Evolutionary conservation across 2,797 vertebrate genomes (phyloP), one percentile per base, ranked within the genome.

Genomic region (Crenuchus spilurus): DNA sequence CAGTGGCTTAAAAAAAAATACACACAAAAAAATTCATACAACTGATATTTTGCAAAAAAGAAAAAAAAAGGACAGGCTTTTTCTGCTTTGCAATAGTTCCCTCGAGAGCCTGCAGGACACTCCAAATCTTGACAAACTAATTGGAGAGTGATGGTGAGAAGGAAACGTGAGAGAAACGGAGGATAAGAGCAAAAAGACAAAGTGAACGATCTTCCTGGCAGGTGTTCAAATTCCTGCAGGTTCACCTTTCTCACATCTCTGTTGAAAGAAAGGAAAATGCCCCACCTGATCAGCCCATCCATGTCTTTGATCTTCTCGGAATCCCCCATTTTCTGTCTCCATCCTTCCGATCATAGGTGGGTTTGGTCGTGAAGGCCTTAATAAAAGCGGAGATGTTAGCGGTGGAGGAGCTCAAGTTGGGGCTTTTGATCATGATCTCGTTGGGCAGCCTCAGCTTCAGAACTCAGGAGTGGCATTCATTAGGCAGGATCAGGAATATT

Each of bases 61-160:
- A 31, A 58, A 11, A 20, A 22, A 60, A 69, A 79, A 71, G 54
- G n/a, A 31, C 61, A 11, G 24, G 9, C 39, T 69, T 46, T 48
- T 16, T 20, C 6, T 28, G 37, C 35, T 44, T 55, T 58, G 30
- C 51, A 31, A 41, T 30, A 18, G 33, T 35, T 68, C 49, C 63
- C 67, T n/a, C 24, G 51, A 64, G 22, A 66, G 67, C 24, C 44
- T 31, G 41, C 55, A 16, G 67, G 57, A 64, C 52, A 39, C 60
- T 70, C 68, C 46, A 54, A 57, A 14, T 74, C 42, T 78, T 76
- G 70, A 78, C 81, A 72, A 72, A 68, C 74, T 74, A 79, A 83
- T 80, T 80, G 71, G 44, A 76, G 49, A 46, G 42, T 33, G 5
- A 68, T 55, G 61, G 26, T 28, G 13, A 31, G 70, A 73, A 70